Evolutionary conservation across 2,888 invertebrate genomes (phyloP).

Genomic region (Dasysyrphus albostriatus): DNA sequence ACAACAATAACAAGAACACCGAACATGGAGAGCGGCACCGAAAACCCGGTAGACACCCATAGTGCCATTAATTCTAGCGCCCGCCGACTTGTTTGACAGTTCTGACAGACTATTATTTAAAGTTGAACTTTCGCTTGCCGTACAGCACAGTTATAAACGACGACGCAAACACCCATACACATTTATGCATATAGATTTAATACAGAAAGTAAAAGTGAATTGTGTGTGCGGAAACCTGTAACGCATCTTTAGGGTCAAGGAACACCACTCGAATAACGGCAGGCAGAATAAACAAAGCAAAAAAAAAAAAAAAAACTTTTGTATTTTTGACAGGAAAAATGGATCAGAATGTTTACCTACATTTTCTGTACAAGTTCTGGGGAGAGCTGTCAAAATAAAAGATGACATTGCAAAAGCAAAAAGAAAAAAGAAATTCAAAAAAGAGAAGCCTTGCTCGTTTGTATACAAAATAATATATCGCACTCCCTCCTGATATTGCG

Average conservation of each 20-base stretch:
- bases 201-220: constrained; percentile 74
- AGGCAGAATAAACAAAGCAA: constrained; percentile 4
- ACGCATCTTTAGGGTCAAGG: constrained; percentile 76
- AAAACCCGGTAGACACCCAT: constrained; percentile 77
- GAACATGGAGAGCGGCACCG: constrained; percentile 68
- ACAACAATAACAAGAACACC: constrained; percentile 15
- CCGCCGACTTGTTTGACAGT: constrained; percentile 84
- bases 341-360: constrained; percentile 66
- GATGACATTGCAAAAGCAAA: constrained; percentile 73
- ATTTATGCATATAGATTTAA: constrained; percentile 64
- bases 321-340: constrained; percentile 64
- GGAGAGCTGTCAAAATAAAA: constrained; percentile 70
- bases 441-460: constrained; percentile 36
- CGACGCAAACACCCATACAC: constrained; percentile 32
- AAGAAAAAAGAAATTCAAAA: not conserved
- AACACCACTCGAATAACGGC: constrained; percentile 52
- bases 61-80: constrained; percentile 83
- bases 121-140: constrained; percentile 81
- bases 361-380: constrained; percentile 28
- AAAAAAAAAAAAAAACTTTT: constrained; percentile 8
- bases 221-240: constrained; percentile 75
- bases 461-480: constrained; percentile 7
- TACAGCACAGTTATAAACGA: constrained; percentile 19
- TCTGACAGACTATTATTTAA: constrained; percentile 85
- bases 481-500: constrained; percentile 38